Evolutionary conservation across 2,888 invertebrate species (phyloP).

Genomic region (Xanthorhoe spadicearia): DNA sequence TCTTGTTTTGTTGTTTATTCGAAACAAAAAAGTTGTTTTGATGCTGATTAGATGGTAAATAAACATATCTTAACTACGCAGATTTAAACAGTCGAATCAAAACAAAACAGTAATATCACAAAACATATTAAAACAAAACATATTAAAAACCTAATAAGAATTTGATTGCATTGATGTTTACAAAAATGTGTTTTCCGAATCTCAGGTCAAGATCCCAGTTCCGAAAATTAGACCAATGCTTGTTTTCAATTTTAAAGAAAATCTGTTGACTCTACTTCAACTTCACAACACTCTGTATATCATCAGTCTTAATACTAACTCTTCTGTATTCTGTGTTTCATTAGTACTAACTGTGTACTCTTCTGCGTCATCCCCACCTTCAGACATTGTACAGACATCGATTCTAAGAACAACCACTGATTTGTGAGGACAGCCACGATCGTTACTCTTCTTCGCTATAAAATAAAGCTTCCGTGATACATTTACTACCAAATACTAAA

Average conservation of each 20-base stretch:
- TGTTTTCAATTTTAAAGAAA: neutral
- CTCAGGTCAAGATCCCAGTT: neutral
- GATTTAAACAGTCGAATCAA: neutral
- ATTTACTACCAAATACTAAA: neutral
- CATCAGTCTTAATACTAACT: constrained; percentile 1
- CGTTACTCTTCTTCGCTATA: constrained; percentile 35
- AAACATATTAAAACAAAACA: neutral
- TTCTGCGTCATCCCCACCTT: constrained; percentile 32
- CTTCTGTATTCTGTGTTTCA: constrained; percentile 4
- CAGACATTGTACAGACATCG: constrained; percentile 58
- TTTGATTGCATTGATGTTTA: no score
- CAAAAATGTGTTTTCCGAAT: no score
- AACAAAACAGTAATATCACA: neutral
- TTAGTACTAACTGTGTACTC: constrained; percentile 16
- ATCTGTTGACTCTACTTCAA: constrained; percentile 1
- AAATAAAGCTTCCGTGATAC: constrained; percentile 16
- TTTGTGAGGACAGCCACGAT: constrained; percentile 54
- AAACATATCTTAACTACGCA: neutral
- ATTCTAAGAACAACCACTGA: constrained; percentile 52
- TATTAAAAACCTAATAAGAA: neutral
- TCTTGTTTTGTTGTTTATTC: constrained; percentile 23
- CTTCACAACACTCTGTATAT: constrained; percentile 7
- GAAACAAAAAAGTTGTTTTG: constrained; percentile 17
- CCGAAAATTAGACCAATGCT: neutral
- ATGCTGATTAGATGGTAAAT: neutral